Evolutionary conservation across 2,797 vertebrate species (phyloP), one percentile per base, ranked within the genome.

Genomic region (Centroberyx gerrardi): DNA sequence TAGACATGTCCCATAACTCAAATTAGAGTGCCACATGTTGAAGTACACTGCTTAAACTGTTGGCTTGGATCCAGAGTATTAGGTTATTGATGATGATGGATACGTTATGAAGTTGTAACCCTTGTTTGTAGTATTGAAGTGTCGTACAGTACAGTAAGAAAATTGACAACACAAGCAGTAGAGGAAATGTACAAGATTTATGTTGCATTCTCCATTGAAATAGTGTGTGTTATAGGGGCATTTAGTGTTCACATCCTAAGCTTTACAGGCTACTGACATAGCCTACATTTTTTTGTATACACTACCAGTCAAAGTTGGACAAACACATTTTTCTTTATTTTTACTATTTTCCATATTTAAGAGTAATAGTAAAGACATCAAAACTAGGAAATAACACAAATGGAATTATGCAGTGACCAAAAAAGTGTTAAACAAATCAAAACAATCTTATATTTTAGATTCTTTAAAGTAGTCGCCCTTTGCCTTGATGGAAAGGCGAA

Each of bases 1-100:
- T 51, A 22, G 42, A 64, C 56, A 38, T 58, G 13, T 66, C 18
- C 29, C 51, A 65, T 80, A 73, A 81, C 64, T 86, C 80, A 87
- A 44, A 76, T 59, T 22, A 3, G 58, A 76, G 55, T 55, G 76
- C 56, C 22, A 31, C 29, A 33, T 58, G 49, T 79, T 75, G 27
- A 58, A 63, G 65, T 22, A 44, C 22, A 17, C 33, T 48, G 8
- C 58, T 78, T 64, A 59, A 80, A 53, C 36, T 44, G 42, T 58
- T 79, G 80, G 76, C 74, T 63, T 59, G 18, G 38, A 49, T 44
- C 49, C 81, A 69, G 70, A 71, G 27, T 62, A 42, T 63, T 17
- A 36, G 22, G 27, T 60, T 58, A 52, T 49, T 28, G 13, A 52
- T 49, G 46, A 62, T 53, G 46, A 62, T 17, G 1, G 67, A 62